phyloP scores from a whole-genome alignment of 2,797 vertebrate genomes.

The Bradypus variegatus region DNA sequence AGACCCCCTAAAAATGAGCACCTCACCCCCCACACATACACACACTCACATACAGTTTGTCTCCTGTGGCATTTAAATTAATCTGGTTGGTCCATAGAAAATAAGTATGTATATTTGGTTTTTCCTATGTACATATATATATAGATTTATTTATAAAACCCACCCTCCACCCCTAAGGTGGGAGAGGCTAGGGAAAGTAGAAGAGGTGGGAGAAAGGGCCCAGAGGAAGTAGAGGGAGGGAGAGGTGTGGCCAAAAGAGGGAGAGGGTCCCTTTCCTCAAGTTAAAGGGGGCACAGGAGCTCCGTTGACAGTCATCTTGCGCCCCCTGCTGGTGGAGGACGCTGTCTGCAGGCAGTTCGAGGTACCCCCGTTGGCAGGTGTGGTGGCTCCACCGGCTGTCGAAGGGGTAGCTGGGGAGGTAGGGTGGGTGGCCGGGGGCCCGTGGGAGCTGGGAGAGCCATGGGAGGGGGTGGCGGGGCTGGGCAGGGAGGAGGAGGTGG shows the following conservation, averaged over 20 bases:
- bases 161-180: conserved; percentile 43
- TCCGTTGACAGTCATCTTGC: conserved; percentile 90
- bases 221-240: conserved; percentile 57
- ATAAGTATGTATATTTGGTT: conserved; percentile 77
- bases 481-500: conserved; percentile 77
- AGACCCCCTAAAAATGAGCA: conserved; percentile 31
- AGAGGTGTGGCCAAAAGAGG: conserved; percentile 37
- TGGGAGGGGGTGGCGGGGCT: conserved; percentile 77
- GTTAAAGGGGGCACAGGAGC: conserved; percentile 69
- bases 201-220: conserved; percentile 57
- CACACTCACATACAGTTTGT: conserved; percentile 45
- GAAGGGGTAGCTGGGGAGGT: conserved; percentile 71
- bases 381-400: conserved; percentile 32
- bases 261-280: conserved; percentile 60
- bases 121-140: conserved; percentile 76
- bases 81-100: conserved; percentile 75
- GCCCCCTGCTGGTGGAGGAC: conserved; percentile 71
- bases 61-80: conserved; percentile 74
- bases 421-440: conserved; percentile 74
- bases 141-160: conserved; percentile 75
- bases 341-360: conserved; percentile 75
- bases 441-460: conserved; percentile 74
- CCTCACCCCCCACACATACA: background rate
- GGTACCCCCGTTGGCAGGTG: conserved; percentile 66
- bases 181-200: conserved; percentile 44